These are phyloP conservation scores for Anastrepha ludens DNA, from an alignment of 1,140 invertebrate genomes.

Conservation along the genomic window DNA sequence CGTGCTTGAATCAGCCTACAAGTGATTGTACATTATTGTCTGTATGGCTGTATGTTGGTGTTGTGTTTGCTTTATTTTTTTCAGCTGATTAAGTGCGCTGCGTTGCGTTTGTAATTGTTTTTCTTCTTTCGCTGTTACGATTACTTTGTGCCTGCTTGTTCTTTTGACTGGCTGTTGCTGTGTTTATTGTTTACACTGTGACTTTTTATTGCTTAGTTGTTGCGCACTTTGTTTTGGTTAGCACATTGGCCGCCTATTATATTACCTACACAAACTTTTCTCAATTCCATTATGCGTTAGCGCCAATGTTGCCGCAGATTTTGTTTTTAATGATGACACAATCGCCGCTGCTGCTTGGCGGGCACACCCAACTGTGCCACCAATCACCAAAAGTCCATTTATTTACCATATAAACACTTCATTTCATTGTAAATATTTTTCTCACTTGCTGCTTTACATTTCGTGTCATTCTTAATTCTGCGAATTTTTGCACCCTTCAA, in stretches of 20 bases:
- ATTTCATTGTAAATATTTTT: not conserved
- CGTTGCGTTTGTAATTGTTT: not conserved
- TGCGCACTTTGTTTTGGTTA: constrained; percentile 10
- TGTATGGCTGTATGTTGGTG: not conserved
- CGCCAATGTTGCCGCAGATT: not conserved
- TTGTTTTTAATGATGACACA: not conserved
- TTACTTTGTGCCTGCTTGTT: not conserved
- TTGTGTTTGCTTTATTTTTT: constrained; percentile 7
- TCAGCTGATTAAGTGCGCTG: not conserved
- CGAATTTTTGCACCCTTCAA: not conserved
- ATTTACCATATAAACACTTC: no score
- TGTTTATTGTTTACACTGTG: constrained; percentile 38
- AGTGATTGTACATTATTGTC: constrained; percentile 9
- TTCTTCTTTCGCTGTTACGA: not conserved
- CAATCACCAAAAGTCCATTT: not conserved
- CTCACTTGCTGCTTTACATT: not conserved
- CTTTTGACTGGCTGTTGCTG: not conserved
- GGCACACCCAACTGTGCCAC: not conserved
- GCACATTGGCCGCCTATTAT: not conserved
- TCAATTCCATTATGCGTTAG: constrained; percentile 10
- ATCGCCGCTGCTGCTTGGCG: not conserved
- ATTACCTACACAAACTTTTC: not conserved
- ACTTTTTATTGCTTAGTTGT: not conserved
- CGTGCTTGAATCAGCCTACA: constrained; percentile 29
- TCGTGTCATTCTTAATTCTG: not conserved